A percentile compares a stretch with the other conserved stretches of the same genome.
phyloP scores from a whole-genome alignment of 2,888 invertebrate genomes.

The Graphium colonna region DNA sequence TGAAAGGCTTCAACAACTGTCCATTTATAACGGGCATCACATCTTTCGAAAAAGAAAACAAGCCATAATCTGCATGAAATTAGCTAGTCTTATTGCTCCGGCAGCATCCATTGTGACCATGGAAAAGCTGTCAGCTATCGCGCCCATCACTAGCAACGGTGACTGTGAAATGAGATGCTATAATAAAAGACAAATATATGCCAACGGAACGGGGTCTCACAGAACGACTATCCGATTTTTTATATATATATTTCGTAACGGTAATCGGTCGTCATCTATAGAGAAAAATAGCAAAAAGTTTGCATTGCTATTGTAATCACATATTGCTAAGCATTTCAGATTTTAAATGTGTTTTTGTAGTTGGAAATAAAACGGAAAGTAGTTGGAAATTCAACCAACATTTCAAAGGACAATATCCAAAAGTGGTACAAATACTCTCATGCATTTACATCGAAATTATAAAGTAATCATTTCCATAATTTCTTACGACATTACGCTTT shows the following conservation, averaged over 20 bases:
- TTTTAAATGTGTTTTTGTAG: no score
- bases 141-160: constrained; percentile 9
- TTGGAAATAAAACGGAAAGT: no score
- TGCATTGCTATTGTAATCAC: no score
- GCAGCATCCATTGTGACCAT: constrained; percentile 7
- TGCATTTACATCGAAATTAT: no score
- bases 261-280: constrained; percentile 1
- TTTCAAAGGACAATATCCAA: no score
- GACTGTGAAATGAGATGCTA: constrained; percentile 21
- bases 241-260: constrained; percentile 18
- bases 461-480: no score
- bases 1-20: neutral
- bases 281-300: neutral
- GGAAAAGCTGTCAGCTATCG: constrained; percentile 9
- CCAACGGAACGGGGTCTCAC: constrained; percentile 16
- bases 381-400: no score
- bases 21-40: neutral
- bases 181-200: constrained; percentile 22
- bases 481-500: no score
- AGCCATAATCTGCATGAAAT: constrained; percentile 42
- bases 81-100: constrained; percentile 29
- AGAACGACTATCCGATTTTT: constrained; percentile 14
- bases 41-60: constrained; percentile 15
- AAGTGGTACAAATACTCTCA: no score
- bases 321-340: no score